phyloP scores from a whole-genome alignment of 2,797 vertebrate species.

The Iguana delicatissima region DNA sequence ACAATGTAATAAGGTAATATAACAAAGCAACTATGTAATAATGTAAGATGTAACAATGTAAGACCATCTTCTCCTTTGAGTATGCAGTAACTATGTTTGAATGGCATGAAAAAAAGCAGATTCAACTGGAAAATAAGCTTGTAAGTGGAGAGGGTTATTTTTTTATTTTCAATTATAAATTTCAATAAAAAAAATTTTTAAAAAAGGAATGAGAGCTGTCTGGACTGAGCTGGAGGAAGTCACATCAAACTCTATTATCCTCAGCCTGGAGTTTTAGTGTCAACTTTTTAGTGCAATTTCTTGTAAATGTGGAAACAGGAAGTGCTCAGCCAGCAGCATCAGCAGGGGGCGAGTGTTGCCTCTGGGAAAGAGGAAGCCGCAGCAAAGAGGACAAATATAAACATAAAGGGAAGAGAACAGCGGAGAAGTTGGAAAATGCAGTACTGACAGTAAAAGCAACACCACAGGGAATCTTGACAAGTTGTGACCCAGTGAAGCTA shows the following conservation, averaged over 20 bases:
- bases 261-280: background rate
- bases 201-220: no score
- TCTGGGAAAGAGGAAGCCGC: slow-evolving; percentile 38
- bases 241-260: background rate
- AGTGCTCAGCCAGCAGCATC: slow-evolving; percentile 55
- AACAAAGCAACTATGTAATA: no score
- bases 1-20: no score
- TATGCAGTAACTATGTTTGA: no score
- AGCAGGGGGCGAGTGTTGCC: slow-evolving; percentile 42
- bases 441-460: background rate
- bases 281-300: slow-evolving; percentile 19
- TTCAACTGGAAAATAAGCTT: no score
- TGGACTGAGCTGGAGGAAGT: background rate
- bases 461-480: background rate
- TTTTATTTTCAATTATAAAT: no score
- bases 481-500: background rate
- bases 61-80: no score
- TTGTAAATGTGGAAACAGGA: slow-evolving; percentile 73
- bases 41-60: no score
- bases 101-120: no score
- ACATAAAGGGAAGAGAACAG: slow-evolving; percentile 26
- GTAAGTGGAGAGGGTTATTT: no score
- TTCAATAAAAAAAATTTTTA: no score
- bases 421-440: background rate
- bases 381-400: slow-evolving; percentile 45